A percentile compares a stretch with the other conserved stretches of the same genome.
Conservation (phyloP, 2,113 vertebrate species). For the Alexandromys fortis region DNA sequence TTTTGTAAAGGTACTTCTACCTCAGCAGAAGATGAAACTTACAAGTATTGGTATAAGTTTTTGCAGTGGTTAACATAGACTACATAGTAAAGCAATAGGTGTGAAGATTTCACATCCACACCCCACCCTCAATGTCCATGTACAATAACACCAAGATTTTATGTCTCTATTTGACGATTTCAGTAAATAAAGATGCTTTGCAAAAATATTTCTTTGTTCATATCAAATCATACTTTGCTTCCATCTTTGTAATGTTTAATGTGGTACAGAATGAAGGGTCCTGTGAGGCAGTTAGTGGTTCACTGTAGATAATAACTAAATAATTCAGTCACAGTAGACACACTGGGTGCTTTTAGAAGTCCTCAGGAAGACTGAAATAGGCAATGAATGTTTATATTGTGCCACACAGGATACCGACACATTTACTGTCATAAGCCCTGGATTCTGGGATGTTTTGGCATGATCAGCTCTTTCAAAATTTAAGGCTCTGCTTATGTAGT, state of each 20-base stretch:
- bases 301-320: neutral
- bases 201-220: neutral
- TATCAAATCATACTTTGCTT: neutral
- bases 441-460: neutral
- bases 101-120: no score
- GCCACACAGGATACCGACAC: neutral
- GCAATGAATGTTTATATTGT: neutral
- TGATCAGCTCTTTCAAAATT: neutral
- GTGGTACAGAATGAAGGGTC: neutral
- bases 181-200: no score
- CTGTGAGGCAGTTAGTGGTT: neutral
- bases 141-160: no score
- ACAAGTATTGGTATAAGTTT: no score
- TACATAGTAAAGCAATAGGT: no score
- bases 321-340: neutral
- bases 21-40: no score
- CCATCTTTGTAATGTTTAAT: neutral
- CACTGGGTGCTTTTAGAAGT: neutral
- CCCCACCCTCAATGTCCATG: no score
- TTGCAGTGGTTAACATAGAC: no score
- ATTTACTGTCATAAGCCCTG: neutral
- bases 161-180: no score
- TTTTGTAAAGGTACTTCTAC: no score
- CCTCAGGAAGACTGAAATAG: neutral
- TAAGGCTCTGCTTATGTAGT: neutral